Conservation (phyloP, 2,888 invertebrate genomes). For the Parnassius mnemosyne region DNA sequence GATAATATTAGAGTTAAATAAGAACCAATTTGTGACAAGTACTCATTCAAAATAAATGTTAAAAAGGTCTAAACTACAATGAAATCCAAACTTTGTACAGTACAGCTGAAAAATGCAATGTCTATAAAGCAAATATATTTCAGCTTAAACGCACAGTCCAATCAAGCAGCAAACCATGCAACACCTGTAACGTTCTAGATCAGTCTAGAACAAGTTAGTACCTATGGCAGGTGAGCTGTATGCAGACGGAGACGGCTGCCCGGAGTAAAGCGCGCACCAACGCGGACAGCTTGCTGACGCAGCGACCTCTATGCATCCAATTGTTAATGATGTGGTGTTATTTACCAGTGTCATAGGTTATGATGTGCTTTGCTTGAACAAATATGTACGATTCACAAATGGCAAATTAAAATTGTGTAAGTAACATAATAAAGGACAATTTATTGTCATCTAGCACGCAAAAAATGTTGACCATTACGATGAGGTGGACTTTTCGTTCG, state of each 20-base stretch:
- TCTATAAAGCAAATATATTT: not conserved
- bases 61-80: too few species aligned
- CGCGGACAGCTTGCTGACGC: slow-evolving; percentile 55
- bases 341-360: not conserved
- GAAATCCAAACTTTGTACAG: too few species aligned
- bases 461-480: too few species aligned
- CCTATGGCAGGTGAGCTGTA: slow-evolving; percentile 72
- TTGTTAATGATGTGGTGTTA: slow-evolving; percentile 11
- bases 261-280: slow-evolving; percentile 61
- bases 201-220: slow-evolving; percentile 37
- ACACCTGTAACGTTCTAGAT: slow-evolving; percentile 6
- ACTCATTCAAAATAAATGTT: too few species aligned
- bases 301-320: slow-evolving; percentile 40
- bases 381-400: not conserved
- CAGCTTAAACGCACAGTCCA: not conserved
- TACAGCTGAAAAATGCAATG: not conserved
- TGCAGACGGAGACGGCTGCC: slow-evolving; percentile 64
- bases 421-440: too few species aligned
- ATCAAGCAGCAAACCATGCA: slow-evolving; percentile 16
- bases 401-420: not conserved
- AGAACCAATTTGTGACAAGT: too few species aligned
- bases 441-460: too few species aligned
- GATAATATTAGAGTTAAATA: too few species aligned
- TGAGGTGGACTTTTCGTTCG: too few species aligned
- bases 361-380: not conserved